These are phyloP conservation scores for Thripadectes ignobilis DNA, from an alignment of 2,797 vertebrate genomes.

Conservation along the genomic window DNA sequence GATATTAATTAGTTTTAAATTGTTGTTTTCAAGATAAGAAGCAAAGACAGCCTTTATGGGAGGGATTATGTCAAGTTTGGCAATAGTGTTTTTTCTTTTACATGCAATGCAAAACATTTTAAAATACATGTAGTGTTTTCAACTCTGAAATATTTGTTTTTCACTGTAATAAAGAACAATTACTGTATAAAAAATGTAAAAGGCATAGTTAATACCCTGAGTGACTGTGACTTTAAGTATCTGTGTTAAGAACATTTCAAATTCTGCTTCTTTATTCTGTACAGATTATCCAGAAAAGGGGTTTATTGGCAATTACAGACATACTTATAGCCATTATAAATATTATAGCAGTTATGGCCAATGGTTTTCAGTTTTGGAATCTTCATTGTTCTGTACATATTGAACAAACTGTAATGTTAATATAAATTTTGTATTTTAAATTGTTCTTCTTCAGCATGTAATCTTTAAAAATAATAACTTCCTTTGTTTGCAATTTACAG, in stretches of 20 bases:
- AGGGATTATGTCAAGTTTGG: background rate
- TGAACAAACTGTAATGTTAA: conserved; percentile 21
- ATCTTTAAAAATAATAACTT: conserved; percentile 67
- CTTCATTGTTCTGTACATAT: background rate
- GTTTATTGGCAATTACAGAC: background rate
- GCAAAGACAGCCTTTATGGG: background rate
- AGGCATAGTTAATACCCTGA: background rate
- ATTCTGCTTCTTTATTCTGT: background rate
- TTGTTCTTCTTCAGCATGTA: conserved; percentile 18
- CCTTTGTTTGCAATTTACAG: conserved; percentile 70
- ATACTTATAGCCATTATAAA: background rate
- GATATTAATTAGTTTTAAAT: background rate
- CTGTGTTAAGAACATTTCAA: background rate
- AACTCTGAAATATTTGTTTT: background rate
- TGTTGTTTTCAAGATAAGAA: background rate
- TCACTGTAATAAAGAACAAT: background rate
- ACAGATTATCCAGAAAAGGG: background rate
- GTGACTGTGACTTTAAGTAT: background rate
- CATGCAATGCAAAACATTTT: background rate
- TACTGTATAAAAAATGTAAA: background rate
- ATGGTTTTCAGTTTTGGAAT: background rate
- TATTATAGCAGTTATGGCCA: background rate
- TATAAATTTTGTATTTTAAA: conserved; percentile 19
- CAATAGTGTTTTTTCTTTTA: background rate
- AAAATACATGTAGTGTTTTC: background rate